These are phyloP conservation scores for Fopius arisanus DNA, from an alignment of 1,140 invertebrate species.

Conservation along the genomic window DNA sequence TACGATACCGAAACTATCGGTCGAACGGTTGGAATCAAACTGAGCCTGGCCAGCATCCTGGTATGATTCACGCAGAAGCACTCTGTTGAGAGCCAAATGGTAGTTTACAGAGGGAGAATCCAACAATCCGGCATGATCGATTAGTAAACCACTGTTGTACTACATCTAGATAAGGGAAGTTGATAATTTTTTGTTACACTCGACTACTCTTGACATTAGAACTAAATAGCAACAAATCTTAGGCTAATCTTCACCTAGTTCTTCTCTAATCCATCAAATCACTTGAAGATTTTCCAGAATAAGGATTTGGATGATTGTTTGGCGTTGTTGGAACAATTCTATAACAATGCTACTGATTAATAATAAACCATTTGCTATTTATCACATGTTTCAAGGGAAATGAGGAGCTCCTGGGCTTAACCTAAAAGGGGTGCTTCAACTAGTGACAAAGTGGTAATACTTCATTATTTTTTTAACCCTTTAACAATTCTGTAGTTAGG, in stretches of 20 bases:
- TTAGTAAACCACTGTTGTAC: constrained; percentile 1
- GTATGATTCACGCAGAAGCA: constrained; percentile 28
- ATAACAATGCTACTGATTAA: neutral
- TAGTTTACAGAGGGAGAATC: constrained; percentile 6
- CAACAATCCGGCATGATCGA: constrained; percentile 3
- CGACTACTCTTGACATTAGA: neutral
- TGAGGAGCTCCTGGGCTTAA: neutral
- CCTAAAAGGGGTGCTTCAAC: neutral
- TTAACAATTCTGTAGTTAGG: too few species aligned
- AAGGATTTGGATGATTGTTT: neutral
- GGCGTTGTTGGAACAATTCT: neutral
- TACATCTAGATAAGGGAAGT: neutral
- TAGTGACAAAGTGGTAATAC: neutral
- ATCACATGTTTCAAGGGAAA: neutral
- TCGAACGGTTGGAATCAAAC: constrained; percentile 51
- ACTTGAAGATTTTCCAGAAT: neutral
- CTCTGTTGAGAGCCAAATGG: constrained; percentile 4
- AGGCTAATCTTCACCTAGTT: neutral
- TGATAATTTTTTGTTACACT: neutral
- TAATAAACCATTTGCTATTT: neutral
- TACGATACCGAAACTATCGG: constrained; percentile 44
- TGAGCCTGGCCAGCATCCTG: constrained; percentile 58
- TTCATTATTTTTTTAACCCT: neutral
- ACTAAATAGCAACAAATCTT: neutral
- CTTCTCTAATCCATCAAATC: neutral